phyloP scores from a whole-genome alignment of 2,888 invertebrate genomes.

The Saturnia japonica region DNA sequence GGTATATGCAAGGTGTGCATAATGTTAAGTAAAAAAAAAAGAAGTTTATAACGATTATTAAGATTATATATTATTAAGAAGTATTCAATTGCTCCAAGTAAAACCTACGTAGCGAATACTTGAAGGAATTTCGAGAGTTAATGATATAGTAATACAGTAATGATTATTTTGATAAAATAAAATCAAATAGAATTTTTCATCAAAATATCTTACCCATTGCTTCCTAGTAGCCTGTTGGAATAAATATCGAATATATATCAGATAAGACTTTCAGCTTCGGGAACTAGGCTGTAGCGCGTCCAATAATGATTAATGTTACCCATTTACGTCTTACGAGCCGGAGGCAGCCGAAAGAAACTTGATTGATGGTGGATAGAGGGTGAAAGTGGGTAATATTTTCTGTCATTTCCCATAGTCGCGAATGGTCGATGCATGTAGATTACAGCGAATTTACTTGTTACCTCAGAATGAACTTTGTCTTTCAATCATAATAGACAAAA shows the following conservation, averaged over 20 bases:
- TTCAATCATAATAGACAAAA: too few species aligned
- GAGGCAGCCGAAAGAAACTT: conserved; percentile 56
- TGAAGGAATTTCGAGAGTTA: too few species aligned
- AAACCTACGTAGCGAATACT: too few species aligned
- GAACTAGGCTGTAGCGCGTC: conserved; percentile 55
- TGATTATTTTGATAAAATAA: too few species aligned
- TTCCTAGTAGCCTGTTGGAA: conserved; percentile 29
- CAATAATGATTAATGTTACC: conserved; percentile 73
- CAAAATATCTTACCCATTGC: conserved; percentile 22
- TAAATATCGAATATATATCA: conserved; percentile 45
- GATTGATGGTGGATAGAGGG: conserved; percentile 67
- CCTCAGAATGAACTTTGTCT: neutral
- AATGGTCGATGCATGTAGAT: conserved; percentile 1
- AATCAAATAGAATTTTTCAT: too few species aligned
- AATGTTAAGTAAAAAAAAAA: too few species aligned
- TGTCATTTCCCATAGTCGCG: conserved; percentile 43
- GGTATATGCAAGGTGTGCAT: too few species aligned
- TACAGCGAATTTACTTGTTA: neutral
- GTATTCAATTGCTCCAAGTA: too few species aligned
- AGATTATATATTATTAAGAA: too few species aligned
- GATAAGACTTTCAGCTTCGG: conserved; percentile 52
- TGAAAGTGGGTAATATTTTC: conserved; percentile 55
- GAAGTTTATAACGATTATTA: too few species aligned
- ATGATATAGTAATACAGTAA: too few species aligned
- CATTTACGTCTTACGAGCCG: conserved; percentile 63